Evolutionary conservation across 2,888 invertebrate genomes (phyloP).

Genomic region (Sesamia inferens): DNA sequence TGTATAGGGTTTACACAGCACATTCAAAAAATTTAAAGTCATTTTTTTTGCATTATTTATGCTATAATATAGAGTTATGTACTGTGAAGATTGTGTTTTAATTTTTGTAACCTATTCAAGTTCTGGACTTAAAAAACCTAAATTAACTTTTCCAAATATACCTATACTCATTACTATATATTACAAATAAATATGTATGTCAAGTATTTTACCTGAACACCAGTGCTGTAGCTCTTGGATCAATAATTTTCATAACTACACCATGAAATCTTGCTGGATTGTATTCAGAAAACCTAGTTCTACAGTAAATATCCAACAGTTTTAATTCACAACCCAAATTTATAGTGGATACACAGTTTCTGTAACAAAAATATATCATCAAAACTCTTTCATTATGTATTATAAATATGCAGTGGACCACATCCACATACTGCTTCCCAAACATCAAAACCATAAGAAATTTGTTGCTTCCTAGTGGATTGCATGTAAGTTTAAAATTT

Average conservation of each 20-base stretch:
- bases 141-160: neutral
- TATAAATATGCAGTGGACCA: neutral
- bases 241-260: slow-evolving; percentile 95
- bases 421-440: neutral
- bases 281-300: slow-evolving; percentile 95
- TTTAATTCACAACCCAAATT: slow-evolving; percentile 93
- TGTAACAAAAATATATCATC: slow-evolving; percentile 75
- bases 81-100: too few relatives aligned
- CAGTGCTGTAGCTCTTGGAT: slow-evolving; percentile 93
- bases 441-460: neutral
- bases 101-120: neutral
- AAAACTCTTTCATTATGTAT: neutral
- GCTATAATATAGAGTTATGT: too few relatives aligned
- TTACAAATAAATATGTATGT: neutral
- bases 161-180: too few relatives aligned
- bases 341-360: slow-evolving; percentile 95
- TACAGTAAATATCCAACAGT: slow-evolving; percentile 93
- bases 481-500: neutral
- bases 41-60: too few relatives aligned
- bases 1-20: too few relatives aligned
- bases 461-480: neutral
- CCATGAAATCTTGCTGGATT: slow-evolving; percentile 95
- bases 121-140: neutral
- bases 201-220: slow-evolving; percentile 85
- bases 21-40: too few relatives aligned